Conservation (phyloP, 1,140 invertebrate species). For the Megalonaias nervosa region DNA sequence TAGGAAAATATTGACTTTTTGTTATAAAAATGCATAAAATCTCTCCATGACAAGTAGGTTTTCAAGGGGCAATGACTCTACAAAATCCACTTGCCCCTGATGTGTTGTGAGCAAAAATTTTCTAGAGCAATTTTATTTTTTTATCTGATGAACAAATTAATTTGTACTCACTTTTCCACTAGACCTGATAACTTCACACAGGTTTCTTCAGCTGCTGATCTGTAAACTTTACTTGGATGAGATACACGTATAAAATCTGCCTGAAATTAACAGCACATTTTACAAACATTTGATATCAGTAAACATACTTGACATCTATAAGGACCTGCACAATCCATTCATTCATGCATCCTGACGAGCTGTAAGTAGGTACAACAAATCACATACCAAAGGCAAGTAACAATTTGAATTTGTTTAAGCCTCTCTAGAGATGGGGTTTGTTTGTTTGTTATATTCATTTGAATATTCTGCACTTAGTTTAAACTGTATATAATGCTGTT, state of each 20-base stretch:
- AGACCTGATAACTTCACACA: constrained; percentile 89
- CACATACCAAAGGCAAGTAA: not conserved
- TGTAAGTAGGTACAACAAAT: not conserved
- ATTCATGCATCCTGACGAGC: not conserved
- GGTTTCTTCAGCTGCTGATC: constrained; percentile 82
- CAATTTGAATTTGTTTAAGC: not conserved
- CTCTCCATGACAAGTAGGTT: no score
- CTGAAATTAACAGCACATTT: constrained; percentile 39
- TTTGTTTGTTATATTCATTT: no score
- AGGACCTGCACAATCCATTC: not conserved
- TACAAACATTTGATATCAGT: not conserved
- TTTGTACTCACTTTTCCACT: constrained; percentile 82
- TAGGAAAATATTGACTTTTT: no score
- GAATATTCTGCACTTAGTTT: no score
- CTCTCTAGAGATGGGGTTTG: not conserved
- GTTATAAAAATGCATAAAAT: no score
- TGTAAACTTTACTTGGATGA: constrained; percentile 85
- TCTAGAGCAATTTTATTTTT: not conserved
- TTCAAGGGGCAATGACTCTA: no score
- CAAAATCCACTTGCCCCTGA: not conserved
- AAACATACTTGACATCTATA: not conserved
- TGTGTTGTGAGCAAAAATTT: not conserved
- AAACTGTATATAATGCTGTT: no score
- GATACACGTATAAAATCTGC: constrained; percentile 94
- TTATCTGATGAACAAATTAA: constrained; percentile 4